Evolutionary conservation across 2,888 invertebrate species (phyloP), one percentile per base, ranked within the genome.

Genomic region (Orthosia incerta): DNA sequence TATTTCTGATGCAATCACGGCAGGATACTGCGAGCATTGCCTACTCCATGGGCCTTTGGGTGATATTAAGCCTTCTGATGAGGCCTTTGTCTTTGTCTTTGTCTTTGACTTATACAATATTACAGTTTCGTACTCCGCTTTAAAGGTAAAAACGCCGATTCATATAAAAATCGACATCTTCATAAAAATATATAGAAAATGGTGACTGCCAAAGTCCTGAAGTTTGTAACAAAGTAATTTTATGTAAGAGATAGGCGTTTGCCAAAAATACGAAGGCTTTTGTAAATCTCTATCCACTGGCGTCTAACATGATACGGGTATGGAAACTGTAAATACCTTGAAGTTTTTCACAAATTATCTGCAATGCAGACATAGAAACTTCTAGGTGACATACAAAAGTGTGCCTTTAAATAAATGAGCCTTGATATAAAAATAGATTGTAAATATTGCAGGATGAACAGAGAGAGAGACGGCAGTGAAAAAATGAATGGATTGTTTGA

Each of bases 191-290:
- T 70, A 60, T 13, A 70, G 55, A 75, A 76, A 70, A 64, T 70
- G 60, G 70, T 50, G 56, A 70, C 61, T 65, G 70, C 64, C 56
- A 56, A 55, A 64, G 50, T 39, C 50, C 71, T 57, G 26, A 53
- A 76, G 71, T 65, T 76, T 53, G 57, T 68, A 67, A 71, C 70
- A 76, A 76, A 62, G 64, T 62, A 64, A 61, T 76, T 74, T 74
- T 77, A 74, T 65, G n/a, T 61, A 81, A 81, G n/a, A 81, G 63
- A 56, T 79, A 80, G 56, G 61, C 51, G 53, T 75, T 75, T 75
- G 62, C 80, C 70, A 79, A 76, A 80, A 79, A 70, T 53, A 57
- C 46, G 64, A 55, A 74, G 65, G 53, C 31, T 59, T 63, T 46
- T 31, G 56, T 66, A 16, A 62, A 48, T 57, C 50, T 31, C 20